A percentile compares a stretch with the other conserved stretches of the same genome.
Conservation (phyloP, 2,113 vertebrate species). For the Morphnarchus princeps region DNA sequence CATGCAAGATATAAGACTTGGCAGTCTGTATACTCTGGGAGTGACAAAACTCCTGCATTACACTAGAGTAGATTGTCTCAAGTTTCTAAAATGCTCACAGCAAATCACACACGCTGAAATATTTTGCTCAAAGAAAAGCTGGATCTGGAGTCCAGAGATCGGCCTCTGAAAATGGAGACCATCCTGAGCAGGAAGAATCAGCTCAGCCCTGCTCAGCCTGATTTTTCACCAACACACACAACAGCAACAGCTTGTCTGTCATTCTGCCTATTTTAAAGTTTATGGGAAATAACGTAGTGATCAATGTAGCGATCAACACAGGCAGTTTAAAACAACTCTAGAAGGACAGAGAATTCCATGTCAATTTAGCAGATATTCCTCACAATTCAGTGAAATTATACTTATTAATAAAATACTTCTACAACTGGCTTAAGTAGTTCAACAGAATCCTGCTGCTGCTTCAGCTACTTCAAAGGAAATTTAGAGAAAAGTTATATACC, state of each 20-base stretch:
- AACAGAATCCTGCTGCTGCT: background rate
- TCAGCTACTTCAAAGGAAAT: conserved; percentile 1
- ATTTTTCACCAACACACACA: background rate
- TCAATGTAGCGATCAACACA: background rate
- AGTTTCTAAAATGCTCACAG: background rate
- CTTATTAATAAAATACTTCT: background rate
- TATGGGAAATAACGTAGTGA: background rate
- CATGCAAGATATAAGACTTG: background rate
- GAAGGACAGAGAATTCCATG: background rate
- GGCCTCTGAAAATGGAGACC: background rate
- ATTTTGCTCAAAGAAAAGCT: background rate
- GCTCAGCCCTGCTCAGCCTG: background rate
- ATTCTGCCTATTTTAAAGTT: background rate
- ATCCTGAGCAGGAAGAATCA: background rate
- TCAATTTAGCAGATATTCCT: background rate
- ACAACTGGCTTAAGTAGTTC: background rate
- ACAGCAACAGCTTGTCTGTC: background rate
- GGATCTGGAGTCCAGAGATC: background rate
- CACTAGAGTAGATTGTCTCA: background rate
- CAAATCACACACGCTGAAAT: background rate
- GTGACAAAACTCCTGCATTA: background rate
- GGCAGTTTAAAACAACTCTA: background rate
- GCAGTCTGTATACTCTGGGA: background rate
- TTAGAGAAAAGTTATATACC: background rate
- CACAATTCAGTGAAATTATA: background rate